Evolutionary conservation across 2,797 vertebrate genomes (phyloP), one percentile per base, ranked within the genome.

Genomic region (Diplodus puntazzo): DNA sequence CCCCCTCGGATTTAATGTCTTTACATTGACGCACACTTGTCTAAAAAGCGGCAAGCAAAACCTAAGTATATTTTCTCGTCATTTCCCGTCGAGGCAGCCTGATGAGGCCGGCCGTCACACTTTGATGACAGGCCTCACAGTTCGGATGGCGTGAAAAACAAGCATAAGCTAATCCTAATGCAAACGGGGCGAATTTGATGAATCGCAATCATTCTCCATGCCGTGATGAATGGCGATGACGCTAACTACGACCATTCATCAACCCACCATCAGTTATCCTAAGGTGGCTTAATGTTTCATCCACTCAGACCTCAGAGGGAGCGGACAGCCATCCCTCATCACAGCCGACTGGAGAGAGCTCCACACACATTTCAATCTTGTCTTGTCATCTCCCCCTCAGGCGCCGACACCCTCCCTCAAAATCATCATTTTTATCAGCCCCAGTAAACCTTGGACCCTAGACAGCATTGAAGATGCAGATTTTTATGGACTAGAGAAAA

Each of bases 201-300:
- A 87, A 92, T 93, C 85, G 12, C 88, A 85, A 89, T 91, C 84
- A 86, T 79, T 71, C 84, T 64, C 68, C 0, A 4, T 0, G 53
- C 57, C 3, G 42, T 90, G 93, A 93, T 92, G 86, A 93, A 92
- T 89, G 88, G 81, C 73, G 25, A 81, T 82, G 92, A 88, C 52
- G 91, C 91, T 89, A 93, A 94, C 92, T 90, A 91, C 79, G 30
- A 75, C 83, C 82, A 93, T 94, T 91, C 89, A 93, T 94, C 92
- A 92, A 81, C 43, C 76, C 75, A 50, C 84, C 90, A 89, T 91
- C 92, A 87, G 86, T 89, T 91, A 89, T 92, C 89, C 87, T 87
- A 89, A 91, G 90, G 89, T 92, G 86, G 89, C 90, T 91, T 93
- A 88, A 92, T 92, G 90, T 89, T 93, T 94, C 89, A 92, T 92